Conservation (phyloP, 2,888 invertebrate genomes). For the Sarcophaga carnaria region DNA sequence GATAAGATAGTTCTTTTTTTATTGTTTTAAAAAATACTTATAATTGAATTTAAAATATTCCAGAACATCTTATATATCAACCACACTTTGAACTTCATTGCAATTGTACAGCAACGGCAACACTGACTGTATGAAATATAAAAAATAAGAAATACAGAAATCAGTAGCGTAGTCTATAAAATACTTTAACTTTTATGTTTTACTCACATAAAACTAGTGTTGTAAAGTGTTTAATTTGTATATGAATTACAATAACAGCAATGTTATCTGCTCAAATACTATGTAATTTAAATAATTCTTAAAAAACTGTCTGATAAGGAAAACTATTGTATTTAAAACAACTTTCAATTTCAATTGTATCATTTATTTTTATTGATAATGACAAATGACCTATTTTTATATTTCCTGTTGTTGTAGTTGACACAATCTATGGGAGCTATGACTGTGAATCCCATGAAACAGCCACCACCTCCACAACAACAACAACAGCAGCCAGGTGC, state of each 20-base stretch:
- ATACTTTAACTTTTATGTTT: not conserved
- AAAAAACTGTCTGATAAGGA: slow-evolving; percentile 7
- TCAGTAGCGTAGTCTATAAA: slow-evolving; percentile 13
- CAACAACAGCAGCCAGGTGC: slow-evolving; percentile 36
- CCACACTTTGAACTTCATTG: too few species aligned
- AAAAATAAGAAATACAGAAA: not conserved
- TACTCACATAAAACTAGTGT: not conserved
- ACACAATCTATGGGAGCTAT: slow-evolving; percentile 78
- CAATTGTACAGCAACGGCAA: too few species aligned
- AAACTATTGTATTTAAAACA: not conserved
- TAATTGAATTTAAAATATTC: too few species aligned
- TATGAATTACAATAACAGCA: slow-evolving; percentile 7
- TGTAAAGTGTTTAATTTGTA: slow-evolving; percentile 1
- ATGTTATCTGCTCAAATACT: slow-evolving; percentile 22
- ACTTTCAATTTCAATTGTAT: slow-evolving; percentile 16
- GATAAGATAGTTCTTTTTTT: too few species aligned
- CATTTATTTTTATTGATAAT: slow-evolving; percentile 3
- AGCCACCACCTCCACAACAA: slow-evolving; percentile 61
- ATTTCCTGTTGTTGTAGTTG: slow-evolving; percentile 71
- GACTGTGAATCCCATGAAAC: slow-evolving; percentile 77
- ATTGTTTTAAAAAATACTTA: too few species aligned
- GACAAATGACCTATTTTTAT: slow-evolving; percentile 19
- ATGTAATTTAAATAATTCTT: slow-evolving; percentile 10
- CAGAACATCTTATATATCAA: too few species aligned
- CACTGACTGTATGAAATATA: not conserved